These are phyloP conservation scores for Sebastes fasciatus DNA, from an alignment of 2,113 vertebrate species.

Conservation along the genomic window DNA sequence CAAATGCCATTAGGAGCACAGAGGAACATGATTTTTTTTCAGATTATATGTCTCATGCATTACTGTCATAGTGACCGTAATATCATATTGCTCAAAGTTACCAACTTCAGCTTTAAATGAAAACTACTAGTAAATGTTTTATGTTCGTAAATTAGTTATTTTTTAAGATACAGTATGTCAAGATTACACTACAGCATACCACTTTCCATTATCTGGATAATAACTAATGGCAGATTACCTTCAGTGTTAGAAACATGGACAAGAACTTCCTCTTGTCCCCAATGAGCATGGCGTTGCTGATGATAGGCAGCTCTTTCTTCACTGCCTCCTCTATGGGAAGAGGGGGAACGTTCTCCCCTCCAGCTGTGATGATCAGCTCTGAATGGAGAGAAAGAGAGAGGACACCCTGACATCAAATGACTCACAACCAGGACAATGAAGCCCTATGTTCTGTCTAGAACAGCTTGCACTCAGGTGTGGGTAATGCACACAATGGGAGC, in stretches of 20 bases:
- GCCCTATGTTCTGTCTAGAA: background rate
- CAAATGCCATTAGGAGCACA: too few species aligned
- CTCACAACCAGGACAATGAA: constrained; percentile 10
- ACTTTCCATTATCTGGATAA: background rate
- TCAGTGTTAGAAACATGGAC: constrained; percentile 90
- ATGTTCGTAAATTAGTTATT: background rate
- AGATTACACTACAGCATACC: background rate
- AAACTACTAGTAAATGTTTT: background rate
- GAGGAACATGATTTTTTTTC: too few species aligned
- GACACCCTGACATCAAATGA: constrained; percentile 34
- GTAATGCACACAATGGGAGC: background rate
- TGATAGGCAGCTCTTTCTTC: constrained; percentile 87
- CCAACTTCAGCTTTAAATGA: background rate
- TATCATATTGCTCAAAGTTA: too few species aligned
- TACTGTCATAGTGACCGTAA: too few species aligned
- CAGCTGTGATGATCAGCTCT: constrained; percentile 92
- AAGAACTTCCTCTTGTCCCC: constrained; percentile 91
- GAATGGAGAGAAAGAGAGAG: constrained; percentile 24
- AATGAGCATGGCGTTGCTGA: constrained; percentile 90
- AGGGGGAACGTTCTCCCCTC: constrained; percentile 90
- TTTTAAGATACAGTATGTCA: constrained; percentile 1
- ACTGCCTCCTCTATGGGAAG: constrained; percentile 89
- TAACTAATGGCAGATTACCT: constrained; percentile 77
- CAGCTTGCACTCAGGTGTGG: constrained; percentile 5
- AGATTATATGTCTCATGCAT: too few species aligned